Base-by-base conservation (phyloP, 2,113 vertebrate genomes). In the Otocyon megalotis region DNA sequence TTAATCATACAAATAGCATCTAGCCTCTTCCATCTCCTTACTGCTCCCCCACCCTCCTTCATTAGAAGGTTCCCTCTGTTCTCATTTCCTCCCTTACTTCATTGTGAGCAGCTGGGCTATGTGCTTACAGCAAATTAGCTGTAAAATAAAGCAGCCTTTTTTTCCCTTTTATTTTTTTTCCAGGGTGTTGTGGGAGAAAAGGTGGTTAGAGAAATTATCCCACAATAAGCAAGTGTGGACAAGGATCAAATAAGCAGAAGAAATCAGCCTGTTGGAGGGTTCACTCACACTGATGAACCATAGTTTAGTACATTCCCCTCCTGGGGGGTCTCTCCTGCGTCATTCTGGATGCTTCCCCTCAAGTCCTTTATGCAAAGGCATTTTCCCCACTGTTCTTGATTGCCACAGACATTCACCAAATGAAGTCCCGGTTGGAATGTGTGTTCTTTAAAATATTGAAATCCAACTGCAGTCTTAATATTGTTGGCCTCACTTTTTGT, bases 71-170 rank as follows among this genome's bases (percentile, higher is more conserved):
- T 96, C 97, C 94, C 97, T 97, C 97, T 96, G 95, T 96, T 97
- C 94, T 95, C 95, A 96, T 96, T 96, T 97, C 94, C 96, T 98
- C 95, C 97, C 94, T 90, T 95, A 50, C 95, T 97, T 97, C 97
- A 94, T 74, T 76, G 94, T 93, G 97, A 98, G 97, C 98, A 98
- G 97, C 97, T 98, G 98, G 97, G 95, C 96, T 96, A 72, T 96
- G 97, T 96, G 95, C 96, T 97, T 88, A 94, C 79, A 96, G 98
- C 97, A 98, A 98, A 98, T 97, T 98, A 97, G 97, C 97, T 98
- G 97, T 97, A 97, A 97, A 97, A 96, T 96, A 98, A 98, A 98
- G 96, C 94, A 94, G 90, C 7, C 54, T 96, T 85, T 50, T 1
- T 4, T 11, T 0, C 4, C 0, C 5, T 43, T 58, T 71, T 30